phyloP scores from a whole-genome alignment of 2,797 vertebrate species.

The Liasis olivaceus region DNA sequence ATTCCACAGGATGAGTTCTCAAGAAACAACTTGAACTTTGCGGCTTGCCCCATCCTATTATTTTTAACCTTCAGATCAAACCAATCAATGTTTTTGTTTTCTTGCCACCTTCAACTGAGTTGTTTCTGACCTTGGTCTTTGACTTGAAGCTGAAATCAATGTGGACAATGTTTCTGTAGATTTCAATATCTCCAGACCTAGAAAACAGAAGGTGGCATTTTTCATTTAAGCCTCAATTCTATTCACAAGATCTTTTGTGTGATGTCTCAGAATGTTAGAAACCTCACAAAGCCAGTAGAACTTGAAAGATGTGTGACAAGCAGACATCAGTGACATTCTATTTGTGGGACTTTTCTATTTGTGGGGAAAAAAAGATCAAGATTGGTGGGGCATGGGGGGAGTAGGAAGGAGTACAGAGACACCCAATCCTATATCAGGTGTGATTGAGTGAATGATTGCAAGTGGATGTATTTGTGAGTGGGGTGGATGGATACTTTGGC shows the following conservation, averaged over 20 bases:
- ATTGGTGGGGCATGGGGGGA: background rate
- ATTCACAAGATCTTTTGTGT: background rate
- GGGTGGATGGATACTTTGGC: too few species aligned
- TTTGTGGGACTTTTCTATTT: background rate
- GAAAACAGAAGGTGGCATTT: slow-evolving; percentile 37
- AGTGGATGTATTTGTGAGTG: background rate
- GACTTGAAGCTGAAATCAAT: slow-evolving; percentile 67
- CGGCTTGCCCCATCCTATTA: slow-evolving; percentile 44
- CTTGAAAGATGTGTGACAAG: background rate
- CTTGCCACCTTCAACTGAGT: slow-evolving; percentile 36
- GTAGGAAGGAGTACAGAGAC: background rate
- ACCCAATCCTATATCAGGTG: background rate
- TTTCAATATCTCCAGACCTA: slow-evolving; percentile 61
- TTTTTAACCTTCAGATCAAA: slow-evolving; percentile 60
- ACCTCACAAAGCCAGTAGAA: background rate
- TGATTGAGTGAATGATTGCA: background rate
- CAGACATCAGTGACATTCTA: background rate
- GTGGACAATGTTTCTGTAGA: slow-evolving; percentile 60
- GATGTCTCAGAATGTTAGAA: background rate
- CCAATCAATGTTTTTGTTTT: slow-evolving; percentile 12
- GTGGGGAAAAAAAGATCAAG: background rate
- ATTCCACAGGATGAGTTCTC: slow-evolving; percentile 51
- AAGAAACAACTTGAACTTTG: slow-evolving; percentile 53
- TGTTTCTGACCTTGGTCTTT: slow-evolving; percentile 36
- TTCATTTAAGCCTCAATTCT: slow-evolving; percentile 47